Evolutionary conservation across 2,888 invertebrate species (phyloP), one percentile per base, ranked within the genome.

Genomic region (Leptarthrus brevirostris): DNA sequence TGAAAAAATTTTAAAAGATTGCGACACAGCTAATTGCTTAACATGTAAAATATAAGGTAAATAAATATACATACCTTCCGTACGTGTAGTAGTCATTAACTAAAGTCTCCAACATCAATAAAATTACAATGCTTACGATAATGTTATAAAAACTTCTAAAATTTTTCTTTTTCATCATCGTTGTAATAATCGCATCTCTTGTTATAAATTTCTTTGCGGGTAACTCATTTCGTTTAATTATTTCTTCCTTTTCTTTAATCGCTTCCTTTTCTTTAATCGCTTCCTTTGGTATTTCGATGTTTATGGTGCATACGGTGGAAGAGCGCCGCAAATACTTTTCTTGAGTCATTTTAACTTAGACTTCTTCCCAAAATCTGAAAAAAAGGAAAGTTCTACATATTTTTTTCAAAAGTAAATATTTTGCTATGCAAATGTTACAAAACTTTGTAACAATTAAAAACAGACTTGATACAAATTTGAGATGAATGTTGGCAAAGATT

Each of bases 61-160:
- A n/a, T n/a, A 47, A 14, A 14, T 16, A 12, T n/a, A 20, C 20
- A 5, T 18, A 76, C 76, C 56, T 74, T 16, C 66, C 73, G 34
- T 61, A 22, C 12, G n/a, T 36, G 1, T 73, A 40, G 14, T 73
- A 74, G 36, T 77, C 75, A 18, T 73, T 49, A 8, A 34, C 72
- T n/a, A 73, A 71, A n/a, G 72, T 58, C 18, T 76, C 36, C 40
- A 74, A 3, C 10, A 73, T 14, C 16, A 71, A n/a, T 2, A 66
- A 47, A 8, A 75, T 40, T 6, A 73, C 22, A 12, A 61, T 54
- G 1, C 49, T 69, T 2, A 64, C 24, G 20, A 44, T 73, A 14
- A 73, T 66, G 22, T 58, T 36, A 49, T 56, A 75, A 16, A 36
- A 1, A n/a, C 40, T 40, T 40, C 40, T 6, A 40, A 40, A 40